Evolutionary conservation across 2,797 vertebrate species (phyloP).

Genomic region (Iguana delicatissima): DNA sequence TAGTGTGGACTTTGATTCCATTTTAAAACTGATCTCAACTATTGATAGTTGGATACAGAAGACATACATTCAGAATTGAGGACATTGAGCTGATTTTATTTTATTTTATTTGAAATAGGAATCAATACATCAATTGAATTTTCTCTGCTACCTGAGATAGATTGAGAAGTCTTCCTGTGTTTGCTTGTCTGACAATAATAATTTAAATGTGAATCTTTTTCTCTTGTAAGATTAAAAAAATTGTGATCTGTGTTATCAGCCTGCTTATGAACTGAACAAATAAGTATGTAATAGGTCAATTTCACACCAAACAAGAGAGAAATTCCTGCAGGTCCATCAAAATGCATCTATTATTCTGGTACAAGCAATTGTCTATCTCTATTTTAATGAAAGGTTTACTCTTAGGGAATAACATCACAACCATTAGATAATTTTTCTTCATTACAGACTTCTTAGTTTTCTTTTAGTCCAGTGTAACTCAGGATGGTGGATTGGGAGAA

Average conservation of each 20-base stretch:
- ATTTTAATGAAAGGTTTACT: neutral
- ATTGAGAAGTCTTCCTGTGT: conserved; percentile 54
- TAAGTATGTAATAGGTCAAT: conserved; percentile 35
- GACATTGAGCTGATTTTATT: conserved; percentile 13
- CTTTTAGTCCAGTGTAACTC: neutral
- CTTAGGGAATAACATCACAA: neutral
- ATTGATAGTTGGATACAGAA: conserved; percentile 14
- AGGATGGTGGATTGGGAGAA: no score
- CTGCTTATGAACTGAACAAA: conserved; percentile 58
- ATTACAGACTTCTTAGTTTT: neutral
- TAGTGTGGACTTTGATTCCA: neutral
- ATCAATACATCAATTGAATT: conserved; percentile 20
- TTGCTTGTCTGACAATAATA: conserved; percentile 47
- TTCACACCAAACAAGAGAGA: conserved; percentile 26
- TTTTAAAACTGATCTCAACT: conserved; percentile 17
- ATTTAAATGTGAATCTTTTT: conserved; percentile 37
- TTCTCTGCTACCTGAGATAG: conserved; percentile 37
- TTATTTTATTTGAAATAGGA: conserved; percentile 16
- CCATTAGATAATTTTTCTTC: neutral
- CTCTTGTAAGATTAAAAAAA: conserved; percentile 58
- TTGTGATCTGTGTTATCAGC: conserved; percentile 47
- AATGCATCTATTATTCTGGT: neutral
- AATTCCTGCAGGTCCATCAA: conserved; percentile 31
- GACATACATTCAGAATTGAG: conserved; percentile 4
- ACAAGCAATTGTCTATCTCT: neutral